A percentile compares a stretch with the other conserved stretches of the same genome.
These are phyloP conservation scores for Chironomus tentans DNA, from an alignment of 2,888 invertebrate genomes.

Conservation along the genomic window DNA sequence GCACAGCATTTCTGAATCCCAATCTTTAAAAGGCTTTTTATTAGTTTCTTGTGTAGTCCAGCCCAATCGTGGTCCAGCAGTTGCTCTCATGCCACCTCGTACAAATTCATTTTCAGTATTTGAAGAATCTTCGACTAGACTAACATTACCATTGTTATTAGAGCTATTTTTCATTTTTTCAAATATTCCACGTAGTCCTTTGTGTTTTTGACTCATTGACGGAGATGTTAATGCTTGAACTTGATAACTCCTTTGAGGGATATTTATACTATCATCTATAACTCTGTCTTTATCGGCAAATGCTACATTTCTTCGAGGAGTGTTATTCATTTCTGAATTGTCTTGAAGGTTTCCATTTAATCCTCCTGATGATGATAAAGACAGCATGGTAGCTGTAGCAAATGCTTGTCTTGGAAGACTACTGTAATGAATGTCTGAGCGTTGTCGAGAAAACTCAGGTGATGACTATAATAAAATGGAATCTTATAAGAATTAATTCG, in stretches of 20 bases:
- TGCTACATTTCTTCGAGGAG: slow-evolving; percentile 53
- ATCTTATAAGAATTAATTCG: neutral
- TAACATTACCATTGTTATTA: slow-evolving; percentile 34
- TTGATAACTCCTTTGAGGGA: slow-evolving; percentile 37
- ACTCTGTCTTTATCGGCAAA: slow-evolving; percentile 61
- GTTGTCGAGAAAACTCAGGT: slow-evolving; percentile 63
- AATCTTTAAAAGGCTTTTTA: slow-evolving; percentile 63
- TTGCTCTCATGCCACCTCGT: slow-evolving; percentile 62
- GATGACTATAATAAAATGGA: slow-evolving; percentile 50
- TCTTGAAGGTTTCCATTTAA: neutral
- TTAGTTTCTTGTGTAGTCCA: slow-evolving; percentile 41
- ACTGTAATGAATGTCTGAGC: slow-evolving; percentile 67
- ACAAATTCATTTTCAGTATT: slow-evolving; percentile 52
- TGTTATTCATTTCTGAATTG: neutral
- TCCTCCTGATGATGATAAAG: neutral
- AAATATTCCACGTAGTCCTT: slow-evolving; percentile 58
- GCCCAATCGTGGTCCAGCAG: slow-evolving; percentile 62
- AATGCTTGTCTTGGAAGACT: slow-evolving; percentile 66
- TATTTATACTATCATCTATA: slow-evolving; percentile 41
- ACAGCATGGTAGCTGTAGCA: slow-evolving; percentile 42
- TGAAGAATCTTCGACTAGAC: slow-evolving; percentile 50
- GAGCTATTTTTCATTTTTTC: slow-evolving; percentile 60
- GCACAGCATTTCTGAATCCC: slow-evolving; percentile 71
- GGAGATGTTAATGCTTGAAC: slow-evolving; percentile 44
- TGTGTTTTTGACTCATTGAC: slow-evolving; percentile 45